Conservation (phyloP, 2,888 invertebrate genomes). For the Priapulus caudatus region DNA sequence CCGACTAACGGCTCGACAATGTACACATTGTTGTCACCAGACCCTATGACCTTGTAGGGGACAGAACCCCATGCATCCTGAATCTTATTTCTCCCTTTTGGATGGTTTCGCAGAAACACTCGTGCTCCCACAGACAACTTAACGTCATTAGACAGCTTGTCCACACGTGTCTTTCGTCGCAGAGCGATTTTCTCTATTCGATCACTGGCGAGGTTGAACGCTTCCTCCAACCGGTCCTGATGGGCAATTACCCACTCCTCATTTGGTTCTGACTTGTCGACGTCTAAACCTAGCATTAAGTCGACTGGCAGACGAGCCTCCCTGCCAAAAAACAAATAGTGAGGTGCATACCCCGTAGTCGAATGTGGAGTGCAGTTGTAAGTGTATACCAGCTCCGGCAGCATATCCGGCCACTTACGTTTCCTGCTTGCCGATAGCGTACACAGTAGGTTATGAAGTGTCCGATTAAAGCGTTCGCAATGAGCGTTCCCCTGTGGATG, state of each 20-base stretch:
- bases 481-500: conserved; percentile 19
- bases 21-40: too few relatives aligned
- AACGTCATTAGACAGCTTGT: not conserved
- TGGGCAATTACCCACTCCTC: conserved; percentile 14
- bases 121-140: conserved; percentile 4
- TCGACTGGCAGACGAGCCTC: conserved; percentile 15
- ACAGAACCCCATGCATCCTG: conserved; percentile 4
- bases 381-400: too few relatives aligned
- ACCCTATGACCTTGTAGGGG: conserved; percentile 8
- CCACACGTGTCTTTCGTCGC: not conserved
- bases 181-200: conserved; percentile 8
- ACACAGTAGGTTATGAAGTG: too few relatives aligned
- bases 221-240: too few relatives aligned
- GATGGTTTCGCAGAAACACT: conserved; percentile 8
- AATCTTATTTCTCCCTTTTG: conserved; percentile 9
- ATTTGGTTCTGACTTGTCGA: too few relatives aligned
- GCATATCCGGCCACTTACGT: too few relatives aligned
- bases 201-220: not conserved
- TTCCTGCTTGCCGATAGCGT: too few relatives aligned
- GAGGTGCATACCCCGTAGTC: too few relatives aligned
- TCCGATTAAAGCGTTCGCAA: conserved; percentile 23
- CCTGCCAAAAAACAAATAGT: conserved; percentile 13
- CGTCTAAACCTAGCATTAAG: conserved; percentile 7
- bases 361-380: too few relatives aligned
- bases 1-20: too few relatives aligned